Evolutionary conservation across 2,113 vertebrate species (phyloP), one percentile per base, ranked within the genome.

Genomic region (Poeciliopsis prolifica): DNA sequence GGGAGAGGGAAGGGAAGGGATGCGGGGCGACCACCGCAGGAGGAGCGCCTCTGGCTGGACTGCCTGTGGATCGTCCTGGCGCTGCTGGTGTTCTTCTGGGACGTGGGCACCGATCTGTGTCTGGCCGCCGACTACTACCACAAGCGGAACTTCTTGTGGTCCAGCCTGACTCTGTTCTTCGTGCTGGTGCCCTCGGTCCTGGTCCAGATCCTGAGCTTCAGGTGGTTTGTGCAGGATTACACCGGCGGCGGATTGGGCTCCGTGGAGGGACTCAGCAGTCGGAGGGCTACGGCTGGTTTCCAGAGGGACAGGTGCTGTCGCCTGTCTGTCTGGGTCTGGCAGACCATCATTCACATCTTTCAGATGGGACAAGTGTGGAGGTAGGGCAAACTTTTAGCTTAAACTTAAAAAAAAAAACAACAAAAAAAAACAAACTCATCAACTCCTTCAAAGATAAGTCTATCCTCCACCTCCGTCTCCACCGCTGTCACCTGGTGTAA

Each of bases 211-310:
- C 94, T 98, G 93, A 99, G 97, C 96, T 98, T 99, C 96, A 96
- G 97, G 94, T 99, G 97, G 97, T 99, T 99, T 94, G 97, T 98
- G 94, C 97, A 98, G 95, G 97, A 99, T 95, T 99, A 95, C 95
- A 96, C 96, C 58, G 97, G 95, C 71, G 97, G 96, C 68, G 97
- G 97, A 81, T 95, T 98, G 94, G 97, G 96, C 82, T 95, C 96
- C 88, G 97, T 99, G 95, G 96, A 98, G 94, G 97, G 97, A 86
- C 96, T 99, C 85, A 98, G 92, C 58, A 94, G 95, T 93, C 96
- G 95, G 79, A 96, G 93, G 94, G 95, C 87, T 89, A 93, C 94
- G 60, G 92, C 89, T 76, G 88, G 77, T 82, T 88, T 74, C 78
- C 91, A 85, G 80, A 94, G 95, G 84, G 95, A 96, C 93, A 94